A percentile compares a stretch with the other conserved stretches of the same genome.
phyloP scores from a whole-genome alignment of 2,113 vertebrate genomes.

The Eretmochelys imbricata region DNA sequence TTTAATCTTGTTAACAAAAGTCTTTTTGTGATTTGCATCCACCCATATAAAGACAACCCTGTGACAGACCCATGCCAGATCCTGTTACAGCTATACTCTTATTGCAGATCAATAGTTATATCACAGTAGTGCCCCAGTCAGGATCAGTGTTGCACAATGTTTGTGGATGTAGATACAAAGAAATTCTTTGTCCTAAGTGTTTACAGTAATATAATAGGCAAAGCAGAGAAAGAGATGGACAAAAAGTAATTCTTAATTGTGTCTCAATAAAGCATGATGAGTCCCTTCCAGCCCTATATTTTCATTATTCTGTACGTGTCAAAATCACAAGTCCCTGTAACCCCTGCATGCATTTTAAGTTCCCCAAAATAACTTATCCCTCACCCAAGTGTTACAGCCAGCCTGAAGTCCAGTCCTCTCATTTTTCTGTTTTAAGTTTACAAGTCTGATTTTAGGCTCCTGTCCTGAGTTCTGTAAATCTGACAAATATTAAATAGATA shows the following conservation, averaged over 20 bases:
- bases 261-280: too few relatives aligned
- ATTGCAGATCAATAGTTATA: too few relatives aligned
- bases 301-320: not conserved
- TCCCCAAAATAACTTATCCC: not conserved
- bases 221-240: not conserved
- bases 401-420: not conserved
- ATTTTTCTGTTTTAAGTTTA: not conserved
- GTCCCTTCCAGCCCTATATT: too few relatives aligned
- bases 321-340: not conserved
- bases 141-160: not conserved
- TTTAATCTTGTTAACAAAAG: too few relatives aligned
- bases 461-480: accelerated
- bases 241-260: not conserved
- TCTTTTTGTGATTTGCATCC: too few relatives aligned
- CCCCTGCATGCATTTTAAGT: not conserved
- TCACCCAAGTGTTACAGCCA: not conserved
- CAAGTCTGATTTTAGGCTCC: not conserved
- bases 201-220: not conserved
- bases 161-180: not conserved
- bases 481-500: not conserved
- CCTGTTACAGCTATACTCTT: not conserved
- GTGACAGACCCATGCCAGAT: too few relatives aligned
- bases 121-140: not conserved
- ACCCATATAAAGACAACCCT: too few relatives aligned
- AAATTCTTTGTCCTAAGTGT: not conserved